Conservation (phyloP, 2,888 invertebrate species). For the Drosophila borborema region DNA sequence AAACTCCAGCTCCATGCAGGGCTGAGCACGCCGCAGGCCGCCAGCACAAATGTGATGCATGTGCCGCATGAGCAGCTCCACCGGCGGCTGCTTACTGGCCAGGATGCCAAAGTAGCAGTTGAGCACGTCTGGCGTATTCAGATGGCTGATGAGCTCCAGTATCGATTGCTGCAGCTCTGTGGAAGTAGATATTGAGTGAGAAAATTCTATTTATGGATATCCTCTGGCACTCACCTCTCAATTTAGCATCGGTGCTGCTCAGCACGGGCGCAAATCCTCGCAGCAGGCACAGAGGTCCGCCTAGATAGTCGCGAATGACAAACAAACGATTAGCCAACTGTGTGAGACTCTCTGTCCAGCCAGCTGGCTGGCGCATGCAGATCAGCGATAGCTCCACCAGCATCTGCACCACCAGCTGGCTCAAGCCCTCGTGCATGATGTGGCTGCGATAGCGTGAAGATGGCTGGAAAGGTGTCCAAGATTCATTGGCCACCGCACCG, state of each 20-base stretch:
- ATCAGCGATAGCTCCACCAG: conserved; percentile 82
- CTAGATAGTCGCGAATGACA: conserved; percentile 84
- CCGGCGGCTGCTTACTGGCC: conserved; percentile 86
- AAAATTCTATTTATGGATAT: neutral
- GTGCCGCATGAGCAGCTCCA: conserved; percentile 87
- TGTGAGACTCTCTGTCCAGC: conserved; percentile 83
- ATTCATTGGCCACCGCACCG: conserved; percentile 47
- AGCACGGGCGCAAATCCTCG: conserved; percentile 83
- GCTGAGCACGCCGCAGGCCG: conserved; percentile 78
- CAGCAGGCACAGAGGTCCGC: conserved; percentile 83
- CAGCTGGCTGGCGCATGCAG: conserved; percentile 79
- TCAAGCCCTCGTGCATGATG: conserved; percentile 83
- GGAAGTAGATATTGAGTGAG: too few species aligned
- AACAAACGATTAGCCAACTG: conserved; percentile 83
- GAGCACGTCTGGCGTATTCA: conserved; percentile 85
- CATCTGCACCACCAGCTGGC: conserved; percentile 83
- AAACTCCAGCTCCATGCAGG: conserved; percentile 83
- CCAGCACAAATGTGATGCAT: conserved; percentile 84
- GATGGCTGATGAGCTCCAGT: conserved; percentile 87
- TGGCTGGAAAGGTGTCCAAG: conserved; percentile 82
- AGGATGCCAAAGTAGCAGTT: conserved; percentile 87
- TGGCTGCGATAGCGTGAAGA: conserved; percentile 83
- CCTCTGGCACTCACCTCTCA: conserved; percentile 69
- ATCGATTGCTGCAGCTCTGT: conserved; percentile 89
- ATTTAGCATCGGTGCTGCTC: conserved; percentile 74